A percentile compares a stretch with the other conserved stretches of the same genome.
Conservation (phyloP, 2,888 invertebrate genomes). For the Drosophila mimica region DNA sequence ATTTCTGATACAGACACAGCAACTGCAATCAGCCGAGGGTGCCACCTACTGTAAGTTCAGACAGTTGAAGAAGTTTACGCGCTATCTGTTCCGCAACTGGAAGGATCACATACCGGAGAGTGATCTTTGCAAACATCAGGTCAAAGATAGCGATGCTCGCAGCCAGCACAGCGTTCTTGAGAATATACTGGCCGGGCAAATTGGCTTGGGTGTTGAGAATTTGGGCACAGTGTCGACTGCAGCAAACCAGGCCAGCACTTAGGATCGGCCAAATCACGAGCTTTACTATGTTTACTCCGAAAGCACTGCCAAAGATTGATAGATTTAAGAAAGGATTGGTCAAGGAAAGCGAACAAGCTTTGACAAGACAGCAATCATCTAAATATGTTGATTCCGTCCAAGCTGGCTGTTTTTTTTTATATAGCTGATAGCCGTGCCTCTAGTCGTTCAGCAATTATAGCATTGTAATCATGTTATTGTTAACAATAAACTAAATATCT, state of each 20-base stretch:
- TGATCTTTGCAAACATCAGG: slow-evolving; percentile 60
- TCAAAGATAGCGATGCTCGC: slow-evolving; percentile 16
- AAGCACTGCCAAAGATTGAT: slow-evolving; percentile 74
- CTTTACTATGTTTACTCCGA: slow-evolving; percentile 24
- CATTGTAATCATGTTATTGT: slow-evolving; percentile 54
- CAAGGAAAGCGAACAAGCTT: neutral
- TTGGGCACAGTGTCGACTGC: slow-evolving; percentile 14
- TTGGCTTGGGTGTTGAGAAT: slow-evolving; percentile 38
- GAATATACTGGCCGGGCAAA: slow-evolving; percentile 52
- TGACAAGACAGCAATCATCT: slow-evolving; percentile 31
- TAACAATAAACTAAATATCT: slow-evolving; percentile 56
- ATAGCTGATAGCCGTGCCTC: slow-evolving; percentile 35
- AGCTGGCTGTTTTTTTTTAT: slow-evolving; percentile 48
- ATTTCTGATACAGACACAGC: slow-evolving; percentile 96
- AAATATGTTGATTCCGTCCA: slow-evolving; percentile 68
- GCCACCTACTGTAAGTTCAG: slow-evolving; percentile 97
- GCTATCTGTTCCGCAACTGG: slow-evolving; percentile 96
- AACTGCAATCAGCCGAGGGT: slow-evolving; percentile 95
- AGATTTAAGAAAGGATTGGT: slow-evolving; percentile 44
- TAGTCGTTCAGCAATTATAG: slow-evolving; percentile 66
- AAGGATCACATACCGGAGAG: slow-evolving; percentile 93
- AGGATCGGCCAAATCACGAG: slow-evolving; percentile 10
- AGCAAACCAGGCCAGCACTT: slow-evolving; percentile 33
- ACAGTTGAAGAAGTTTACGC: slow-evolving; percentile 94
- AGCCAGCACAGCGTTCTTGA: slow-evolving; percentile 48